These are phyloP conservation scores for Chrysolina haemoptera DNA, from an alignment of 2,888 invertebrate genomes.

Conservation along the genomic window DNA sequence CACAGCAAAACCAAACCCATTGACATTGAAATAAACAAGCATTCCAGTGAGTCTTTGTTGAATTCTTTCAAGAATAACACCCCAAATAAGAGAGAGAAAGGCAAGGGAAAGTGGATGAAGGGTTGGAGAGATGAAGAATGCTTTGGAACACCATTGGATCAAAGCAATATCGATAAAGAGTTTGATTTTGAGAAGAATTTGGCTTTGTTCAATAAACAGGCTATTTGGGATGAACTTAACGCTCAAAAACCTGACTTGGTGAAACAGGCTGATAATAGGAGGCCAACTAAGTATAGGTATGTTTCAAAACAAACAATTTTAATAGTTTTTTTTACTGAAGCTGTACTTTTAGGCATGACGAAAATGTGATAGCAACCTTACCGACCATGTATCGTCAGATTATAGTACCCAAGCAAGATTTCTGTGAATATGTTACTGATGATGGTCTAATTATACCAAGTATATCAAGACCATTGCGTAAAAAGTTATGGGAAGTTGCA, in stretches of 20 bases:
- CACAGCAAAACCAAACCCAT: constrained; percentile 66
- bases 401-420: constrained; percentile 77
- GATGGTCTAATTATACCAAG: constrained; percentile 87
- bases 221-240: constrained; percentile 81
- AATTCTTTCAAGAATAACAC: constrained; percentile 66
- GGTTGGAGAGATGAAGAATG: constrained; percentile 81
- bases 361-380: constrained; percentile 82
- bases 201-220: constrained; percentile 90
- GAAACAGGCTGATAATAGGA: constrained; percentile 69
- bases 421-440: constrained; percentile 83
- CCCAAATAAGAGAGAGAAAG: constrained; percentile 73
- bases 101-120: constrained; percentile 70
- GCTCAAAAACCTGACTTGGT: constrained; percentile 77
- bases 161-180: constrained; percentile 77
- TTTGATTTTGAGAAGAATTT: constrained; percentile 97
- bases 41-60: constrained; percentile 64
- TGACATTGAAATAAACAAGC: constrained; percentile 62
- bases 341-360: constrained; percentile 81
- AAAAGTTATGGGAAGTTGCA: constrained; percentile 79
- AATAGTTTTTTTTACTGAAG: not conserved
- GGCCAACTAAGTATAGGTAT: constrained; percentile 66
- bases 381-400: constrained; percentile 80
- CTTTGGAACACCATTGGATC: constrained; percentile 82
- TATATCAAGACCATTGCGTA: constrained; percentile 78
- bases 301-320: not conserved